Evolutionary conservation across 2,113 vertebrate species (phyloP), one percentile per base, ranked within the genome.

Genomic region (Carollia perspicillata): DNA sequence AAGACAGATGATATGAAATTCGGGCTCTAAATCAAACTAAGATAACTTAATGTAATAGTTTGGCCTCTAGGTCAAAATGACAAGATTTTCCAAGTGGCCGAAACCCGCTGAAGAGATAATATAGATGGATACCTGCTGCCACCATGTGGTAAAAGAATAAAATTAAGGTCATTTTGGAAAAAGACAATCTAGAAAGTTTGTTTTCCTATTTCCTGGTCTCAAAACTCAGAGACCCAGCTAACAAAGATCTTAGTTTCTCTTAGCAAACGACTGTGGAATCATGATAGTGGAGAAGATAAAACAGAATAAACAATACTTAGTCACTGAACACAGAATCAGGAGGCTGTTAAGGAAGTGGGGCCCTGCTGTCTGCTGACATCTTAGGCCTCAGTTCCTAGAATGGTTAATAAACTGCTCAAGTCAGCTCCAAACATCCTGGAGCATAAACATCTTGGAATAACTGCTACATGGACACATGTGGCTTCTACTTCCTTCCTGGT

Each of bases 51-150:
- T 17, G 40, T 28, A 93, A 60, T 72, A 44, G 4, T 96, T 71
- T 81, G 84, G n/a, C 16, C 22, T 79, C 28, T 72, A 80, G 7
- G 28, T 95, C 11, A 91, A 95, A 93, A 94, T 37, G 18, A 26
- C 47, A 93, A 78, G 58, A 77, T 65, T 80, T 94, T 90, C n/a
- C 18, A 18, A 90, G 55, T 33, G 35, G 8, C 55, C 30, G 13
- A 6, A 72, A 42, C 11, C 11, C 5, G 5, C 11, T 80, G 68
- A 49, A 85, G 35, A 92, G 60, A 30, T 13, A 63, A 63, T 30
- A 71, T 35, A 93, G 37, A 60, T 89, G 89, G 89, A 37, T 74
- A 72, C 49, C 87, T 94, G 83, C 96, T 97, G 97, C 97, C 97
- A 95, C 86, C 97, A 44, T 47, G 96, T 97, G 97, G 93, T 86